These are phyloP conservation scores for Odiellus spinosus DNA, from an alignment of 2,888 invertebrate species.

Conservation along the genomic window DNA sequence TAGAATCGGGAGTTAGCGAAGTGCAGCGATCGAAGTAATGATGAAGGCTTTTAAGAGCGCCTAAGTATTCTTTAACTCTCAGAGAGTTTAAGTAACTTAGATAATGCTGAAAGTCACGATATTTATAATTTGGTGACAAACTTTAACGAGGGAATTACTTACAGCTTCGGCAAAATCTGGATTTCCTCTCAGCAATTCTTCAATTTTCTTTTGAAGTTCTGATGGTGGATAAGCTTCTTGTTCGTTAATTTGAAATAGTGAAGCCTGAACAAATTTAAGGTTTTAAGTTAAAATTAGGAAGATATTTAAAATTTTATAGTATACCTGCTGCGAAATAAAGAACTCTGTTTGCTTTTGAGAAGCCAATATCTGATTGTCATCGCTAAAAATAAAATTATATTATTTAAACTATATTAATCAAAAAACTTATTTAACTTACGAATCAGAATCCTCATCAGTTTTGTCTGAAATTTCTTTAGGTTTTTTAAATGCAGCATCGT, in stretches of 20 bases:
- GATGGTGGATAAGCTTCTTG: constrained; percentile 57
- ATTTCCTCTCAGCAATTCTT: constrained; percentile 53
- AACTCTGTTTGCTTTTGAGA: constrained; percentile 75
- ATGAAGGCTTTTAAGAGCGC: constrained; percentile 58
- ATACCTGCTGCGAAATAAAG: constrained; percentile 61
- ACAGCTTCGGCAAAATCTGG: constrained; percentile 68
- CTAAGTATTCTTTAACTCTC: constrained; percentile 70
- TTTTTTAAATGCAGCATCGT: constrained; percentile 30
- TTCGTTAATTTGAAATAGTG: constrained; percentile 63
- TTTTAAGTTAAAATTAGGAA: background rate
- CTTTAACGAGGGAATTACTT: constrained; percentile 32
- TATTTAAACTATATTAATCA: background rate
- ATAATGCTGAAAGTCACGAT: constrained; percentile 51
- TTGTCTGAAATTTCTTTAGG: constrained; percentile 3
- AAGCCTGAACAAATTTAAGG: constrained; percentile 35
- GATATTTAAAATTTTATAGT: background rate
- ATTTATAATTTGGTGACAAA: background rate
- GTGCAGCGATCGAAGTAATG: constrained; percentile 55
- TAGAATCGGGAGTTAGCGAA: constrained; percentile 23
- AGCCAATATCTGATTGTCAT: constrained; percentile 13
- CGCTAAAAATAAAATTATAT: background rate
- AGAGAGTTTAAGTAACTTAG: constrained; percentile 77
- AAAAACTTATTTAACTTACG: background rate
- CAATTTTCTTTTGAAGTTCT: constrained; percentile 55
- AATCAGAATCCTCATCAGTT: background rate